Evolutionary conservation across 2,113 vertebrate genomes (phyloP), one percentile per base, ranked within the genome.

Genomic region (Pica pica): DNA sequence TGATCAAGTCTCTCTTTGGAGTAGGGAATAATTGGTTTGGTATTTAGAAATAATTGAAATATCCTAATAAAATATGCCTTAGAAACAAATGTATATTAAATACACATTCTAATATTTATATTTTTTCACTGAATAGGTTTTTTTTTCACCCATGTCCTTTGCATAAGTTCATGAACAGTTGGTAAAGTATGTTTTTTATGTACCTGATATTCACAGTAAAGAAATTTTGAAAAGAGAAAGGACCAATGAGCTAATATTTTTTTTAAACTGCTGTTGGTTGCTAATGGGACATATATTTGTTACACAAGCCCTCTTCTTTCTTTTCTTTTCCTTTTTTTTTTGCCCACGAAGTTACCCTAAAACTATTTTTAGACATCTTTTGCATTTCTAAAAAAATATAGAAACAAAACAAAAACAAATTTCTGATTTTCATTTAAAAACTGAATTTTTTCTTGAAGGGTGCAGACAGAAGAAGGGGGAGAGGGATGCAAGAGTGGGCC

Each of bases 181-280:
- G 78, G 60, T 69, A 83, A 94, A 50, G 49, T 91, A 47, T 84
- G 12, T 11, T 92, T 94, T 96, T 89, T 91, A 68, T 80, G 69
- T 90, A 86, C 78, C 87, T 96, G 87, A 83, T 96, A 81, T 63
- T 95, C 83, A 85, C 81, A 95, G 94, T 70, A 75, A 96, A 95
- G 92, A 91, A 95, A 91, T 87, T 95, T 95, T 93, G 94, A 94
- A 92, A 71, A 44, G 61, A 42, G 9, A 56, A 71, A 26, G 13
- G 53, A 76, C 15, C 11, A n/a, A 16, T 73, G 23, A 47, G 4
- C 6, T 56, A 52, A 30, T 33, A 13, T 10, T 46, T 73, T 52
- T 55, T 77, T 70, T 16, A 4, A 76, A 33, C 10, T 60, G 6
- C 6, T 64, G 6, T 46, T 57, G 13, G 3, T 73, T 80, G 55